phyloP scores from a whole-genome alignment of 2,113 vertebrate genomes.

The Hypomesus transpacificus region DNA sequence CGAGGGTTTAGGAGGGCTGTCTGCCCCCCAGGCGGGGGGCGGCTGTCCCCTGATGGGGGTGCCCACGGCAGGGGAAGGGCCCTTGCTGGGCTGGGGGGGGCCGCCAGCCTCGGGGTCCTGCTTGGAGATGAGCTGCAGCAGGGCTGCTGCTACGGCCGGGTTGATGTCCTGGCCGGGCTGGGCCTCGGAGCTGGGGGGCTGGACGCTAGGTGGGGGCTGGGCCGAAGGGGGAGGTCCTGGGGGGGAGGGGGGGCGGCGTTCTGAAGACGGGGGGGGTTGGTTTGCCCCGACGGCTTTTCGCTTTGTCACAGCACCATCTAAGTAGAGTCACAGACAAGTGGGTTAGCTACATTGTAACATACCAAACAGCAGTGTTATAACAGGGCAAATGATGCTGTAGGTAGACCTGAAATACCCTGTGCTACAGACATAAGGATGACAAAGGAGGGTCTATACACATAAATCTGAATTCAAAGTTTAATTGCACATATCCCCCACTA shows the following conservation, averaged over 20 bases:
- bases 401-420: no score
- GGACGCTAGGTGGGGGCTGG: conserved; percentile 71
- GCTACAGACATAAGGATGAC: no score
- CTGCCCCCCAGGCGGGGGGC: conserved; percentile 46
- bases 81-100: conserved; percentile 63
- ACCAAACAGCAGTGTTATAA: background rate
- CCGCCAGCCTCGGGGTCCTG: conserved; percentile 74
- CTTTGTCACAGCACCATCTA: conserved; percentile 55
- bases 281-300: conserved; percentile 37
- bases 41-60: conserved; percentile 29
- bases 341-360: background rate
- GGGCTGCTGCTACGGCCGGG: conserved; percentile 84
- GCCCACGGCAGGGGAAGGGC: conserved; percentile 48
- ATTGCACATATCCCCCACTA: no score
- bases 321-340: conserved; percentile 21
- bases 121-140: conserved; percentile 92
- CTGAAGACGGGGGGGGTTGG: conserved; percentile 75
- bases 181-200: conserved; percentile 58
- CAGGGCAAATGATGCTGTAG: no score
- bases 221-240: conserved; percentile 75
- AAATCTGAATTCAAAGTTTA: no score
- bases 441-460: no score
- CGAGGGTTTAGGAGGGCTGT: conserved; percentile 45
- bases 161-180: conserved; percentile 73
- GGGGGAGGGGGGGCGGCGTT: conserved; percentile 87